Base-by-base conservation (phyloP, 92 coral and sea anemone genomes). In the Desmophyllum pertusum region DNA sequence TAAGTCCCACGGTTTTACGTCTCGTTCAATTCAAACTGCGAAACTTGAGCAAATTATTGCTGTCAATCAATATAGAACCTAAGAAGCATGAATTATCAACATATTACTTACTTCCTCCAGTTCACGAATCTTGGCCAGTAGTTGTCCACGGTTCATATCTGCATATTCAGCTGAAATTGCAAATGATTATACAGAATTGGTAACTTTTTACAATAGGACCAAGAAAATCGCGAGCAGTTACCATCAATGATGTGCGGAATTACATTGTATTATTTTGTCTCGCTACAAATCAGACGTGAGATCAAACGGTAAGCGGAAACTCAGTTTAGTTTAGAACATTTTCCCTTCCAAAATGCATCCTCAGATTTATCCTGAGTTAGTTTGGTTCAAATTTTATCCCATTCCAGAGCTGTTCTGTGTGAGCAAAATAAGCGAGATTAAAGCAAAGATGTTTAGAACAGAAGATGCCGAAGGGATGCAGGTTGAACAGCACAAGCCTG, bases 141-240 rank as follows among this genome's bases (percentile, higher is more conserved):
- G 81, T 64, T 94, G 98, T 21, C 89, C 92, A 46, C 99, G 91
- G 61, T 88, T 90, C 99, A 96, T 96, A 70, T 96, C 99, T 50
- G 98, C 99, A 85, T 92, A 94, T 19, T 96, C 99, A 67, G 92
- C 99, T 96, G 83, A 48, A 81, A 85, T 31, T 39, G 66, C 67
- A 8, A 17, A 71, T 6, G 55, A 38, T 10, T 18, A 61, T 31
- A 35, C 10, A 31, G 3, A 6, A 27, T 27, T 25, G 31, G 23
- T 25, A 27, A n/a, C 4, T 6, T 48, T 48, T 48, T 48, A 48
- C 21, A 48, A 3, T 8, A 27, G 33, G 27, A 59, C 65, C 8
- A 25, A 9, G 65, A 27, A 25, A 59, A 59, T 15, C 15, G 65
- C 11, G 15, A 27, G 14, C 65, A 59, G 5, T 3, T 55, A 1